phyloP scores from a whole-genome alignment of 2,113 vertebrate genomes.

The Charadrius vociferus region DNA sequence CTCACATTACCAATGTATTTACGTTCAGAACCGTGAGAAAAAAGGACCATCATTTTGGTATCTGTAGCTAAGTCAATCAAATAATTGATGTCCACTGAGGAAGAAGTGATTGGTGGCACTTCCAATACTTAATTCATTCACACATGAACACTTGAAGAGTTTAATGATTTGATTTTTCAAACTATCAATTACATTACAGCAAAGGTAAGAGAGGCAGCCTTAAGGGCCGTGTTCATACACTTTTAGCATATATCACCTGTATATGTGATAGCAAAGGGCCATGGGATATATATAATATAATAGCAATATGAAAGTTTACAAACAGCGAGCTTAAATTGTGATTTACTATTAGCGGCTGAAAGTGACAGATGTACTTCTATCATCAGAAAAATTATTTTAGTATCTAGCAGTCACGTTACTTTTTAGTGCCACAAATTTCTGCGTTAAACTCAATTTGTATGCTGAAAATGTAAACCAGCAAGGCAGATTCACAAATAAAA shows the following conservation, averaged over 20 bases:
- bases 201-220: neutral
- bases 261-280: fast-evolving
- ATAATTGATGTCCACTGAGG: neutral
- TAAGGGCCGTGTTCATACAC: neutral
- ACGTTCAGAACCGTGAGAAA: neutral
- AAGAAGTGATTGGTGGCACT: neutral
- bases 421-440: neutral
- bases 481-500: neutral
- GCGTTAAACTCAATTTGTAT: neutral
- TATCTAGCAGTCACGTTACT: fast-evolving
- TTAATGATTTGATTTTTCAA: neutral
- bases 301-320: neutral
- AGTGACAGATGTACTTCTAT: neutral
- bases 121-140: neutral
- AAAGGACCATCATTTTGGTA: neutral
- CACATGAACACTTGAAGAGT: neutral
- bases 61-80: neutral
- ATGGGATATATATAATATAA: neutral
- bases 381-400: neutral
- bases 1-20: neutral
- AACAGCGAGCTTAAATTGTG: neutral
- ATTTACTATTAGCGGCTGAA: neutral
- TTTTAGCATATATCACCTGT: neutral
- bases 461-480: neutral
- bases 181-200: neutral